A percentile compares a stretch with the other conserved stretches of the same genome.
Conservation (phyloP, 2,888 invertebrate genomes). For the Piscicola geometra region DNA sequence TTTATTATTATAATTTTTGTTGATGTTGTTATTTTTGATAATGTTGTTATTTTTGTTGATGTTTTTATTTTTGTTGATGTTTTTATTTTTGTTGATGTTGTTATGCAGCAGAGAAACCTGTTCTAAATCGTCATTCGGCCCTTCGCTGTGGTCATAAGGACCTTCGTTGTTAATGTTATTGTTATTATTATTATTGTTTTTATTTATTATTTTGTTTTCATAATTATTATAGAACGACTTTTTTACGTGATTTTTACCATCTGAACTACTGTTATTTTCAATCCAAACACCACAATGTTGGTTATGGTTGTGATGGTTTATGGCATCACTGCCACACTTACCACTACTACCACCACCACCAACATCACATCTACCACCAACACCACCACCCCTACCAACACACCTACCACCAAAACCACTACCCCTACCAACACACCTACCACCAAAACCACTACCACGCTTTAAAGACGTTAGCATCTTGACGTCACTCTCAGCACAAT, state of each 20-base stretch:
- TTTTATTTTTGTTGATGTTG: background rate
- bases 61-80: background rate
- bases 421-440: too few species aligned
- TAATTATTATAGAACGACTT: background rate
- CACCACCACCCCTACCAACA: background rate
- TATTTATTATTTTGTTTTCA: conserved; percentile 7
- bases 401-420: background rate
- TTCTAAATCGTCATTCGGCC: background rate
- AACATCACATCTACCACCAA: background rate
- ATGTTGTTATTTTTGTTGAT: background rate
- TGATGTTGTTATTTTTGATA: background rate
- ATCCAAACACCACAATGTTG: too few species aligned
- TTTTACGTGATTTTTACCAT: too few species aligned
- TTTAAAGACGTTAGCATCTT: too few species aligned
- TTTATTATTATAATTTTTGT: background rate
- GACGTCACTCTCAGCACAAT: too few species aligned
- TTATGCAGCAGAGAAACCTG: conserved; percentile 1
- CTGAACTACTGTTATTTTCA: too few species aligned
- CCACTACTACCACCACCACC: too few species aligned
- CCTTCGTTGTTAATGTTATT: background rate
- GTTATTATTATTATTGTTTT: background rate
- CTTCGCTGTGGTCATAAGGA: background rate
- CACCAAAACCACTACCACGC: too few species aligned
- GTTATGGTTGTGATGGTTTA: too few species aligned
- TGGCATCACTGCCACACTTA: too few species aligned